A percentile compares a stretch with the other conserved stretches of the same genome.
These are phyloP conservation scores for Alitta virens DNA, from an alignment of 2,888 invertebrate species.

Conservation along the genomic window DNA sequence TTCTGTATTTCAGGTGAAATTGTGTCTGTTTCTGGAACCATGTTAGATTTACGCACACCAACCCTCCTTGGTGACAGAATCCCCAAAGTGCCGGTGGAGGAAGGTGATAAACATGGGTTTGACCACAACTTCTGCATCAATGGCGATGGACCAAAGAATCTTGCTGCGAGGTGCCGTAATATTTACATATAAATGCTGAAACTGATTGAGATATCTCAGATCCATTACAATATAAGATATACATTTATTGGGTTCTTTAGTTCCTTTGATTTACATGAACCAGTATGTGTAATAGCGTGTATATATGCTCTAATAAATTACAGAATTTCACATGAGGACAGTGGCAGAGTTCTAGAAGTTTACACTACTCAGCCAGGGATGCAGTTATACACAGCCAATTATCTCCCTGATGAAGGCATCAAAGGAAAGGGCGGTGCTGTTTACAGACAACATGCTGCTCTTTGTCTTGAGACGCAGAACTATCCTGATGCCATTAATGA, in stretches of 20 bases:
- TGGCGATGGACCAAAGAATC: conserved; percentile 42
- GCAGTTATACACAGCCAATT: conserved; percentile 84
- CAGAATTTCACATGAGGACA: conserved; percentile 45
- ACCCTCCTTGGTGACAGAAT: conserved; percentile 69
- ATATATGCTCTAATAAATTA: conserved; percentile 9
- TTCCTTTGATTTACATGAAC: too few relatives aligned
- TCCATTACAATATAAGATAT: neutral
- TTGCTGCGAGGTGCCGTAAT: conserved; percentile 10
- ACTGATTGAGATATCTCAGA: neutral
- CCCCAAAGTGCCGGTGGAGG: conserved; percentile 64
- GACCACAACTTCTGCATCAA: conserved; percentile 81
- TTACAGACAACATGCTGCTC: conserved; percentile 76
- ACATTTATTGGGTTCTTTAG: too few relatives aligned
- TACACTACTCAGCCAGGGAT: conserved; percentile 85
- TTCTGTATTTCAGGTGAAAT: conserved; percentile 70
- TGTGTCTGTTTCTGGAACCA: conserved; percentile 68
- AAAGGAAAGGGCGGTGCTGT: conserved; percentile 69
- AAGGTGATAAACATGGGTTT: conserved; percentile 63
- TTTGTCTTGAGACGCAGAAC: conserved; percentile 89
- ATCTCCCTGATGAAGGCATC: conserved; percentile 59
- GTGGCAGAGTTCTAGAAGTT: conserved; percentile 75
- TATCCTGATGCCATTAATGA: conserved; percentile 84
- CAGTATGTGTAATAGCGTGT: too few relatives aligned
- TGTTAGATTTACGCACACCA: conserved; percentile 73
- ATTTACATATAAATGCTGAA: neutral